These are phyloP conservation scores for Carcinoscorpius rotundicauda DNA, from an alignment of 1,140 invertebrate genomes.

Conservation along the genomic window DNA sequence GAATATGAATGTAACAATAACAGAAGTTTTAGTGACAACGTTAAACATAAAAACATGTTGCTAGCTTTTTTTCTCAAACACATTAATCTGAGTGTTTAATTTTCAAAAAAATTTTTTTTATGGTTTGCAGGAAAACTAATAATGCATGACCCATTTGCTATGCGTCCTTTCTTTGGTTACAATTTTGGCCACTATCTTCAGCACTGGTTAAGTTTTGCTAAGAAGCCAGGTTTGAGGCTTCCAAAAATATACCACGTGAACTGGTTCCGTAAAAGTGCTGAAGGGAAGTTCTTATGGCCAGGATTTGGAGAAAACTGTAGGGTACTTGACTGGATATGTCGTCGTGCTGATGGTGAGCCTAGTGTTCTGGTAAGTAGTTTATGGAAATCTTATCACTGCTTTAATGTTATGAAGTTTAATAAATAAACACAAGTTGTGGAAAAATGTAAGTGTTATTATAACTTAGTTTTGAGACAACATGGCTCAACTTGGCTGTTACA, in stretches of 20 bases:
- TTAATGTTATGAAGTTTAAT: constrained; percentile 1
- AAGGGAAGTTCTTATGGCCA: constrained; percentile 89
- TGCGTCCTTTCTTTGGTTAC: constrained; percentile 98
- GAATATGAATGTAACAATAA: too few relatives aligned
- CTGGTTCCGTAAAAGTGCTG: constrained; percentile 80
- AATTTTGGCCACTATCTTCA: constrained; percentile 93
- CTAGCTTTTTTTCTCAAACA: too few relatives aligned
- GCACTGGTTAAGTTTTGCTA: constrained; percentile 83
- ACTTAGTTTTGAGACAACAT: background rate
- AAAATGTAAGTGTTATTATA: background rate
- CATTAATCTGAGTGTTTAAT: too few relatives aligned
- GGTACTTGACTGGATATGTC: constrained; percentile 88
- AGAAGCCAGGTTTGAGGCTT: constrained; percentile 46
- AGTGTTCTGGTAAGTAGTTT: constrained; percentile 31
- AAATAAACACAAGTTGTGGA: background rate
- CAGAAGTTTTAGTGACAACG: too few relatives aligned
- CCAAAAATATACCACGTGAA: constrained; percentile 97
- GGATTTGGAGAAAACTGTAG: constrained; percentile 94
- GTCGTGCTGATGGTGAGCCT: constrained; percentile 62
- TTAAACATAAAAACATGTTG: too few relatives aligned
- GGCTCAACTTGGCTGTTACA: too few relatives aligned
- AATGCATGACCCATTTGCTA: constrained; percentile 99
- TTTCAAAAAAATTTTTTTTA: too few relatives aligned
- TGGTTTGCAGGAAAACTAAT: constrained; percentile 58
- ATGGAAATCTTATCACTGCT: background rate